Conservation (phyloP, 2,888 invertebrate species). For the Noctua pronuba region DNA sequence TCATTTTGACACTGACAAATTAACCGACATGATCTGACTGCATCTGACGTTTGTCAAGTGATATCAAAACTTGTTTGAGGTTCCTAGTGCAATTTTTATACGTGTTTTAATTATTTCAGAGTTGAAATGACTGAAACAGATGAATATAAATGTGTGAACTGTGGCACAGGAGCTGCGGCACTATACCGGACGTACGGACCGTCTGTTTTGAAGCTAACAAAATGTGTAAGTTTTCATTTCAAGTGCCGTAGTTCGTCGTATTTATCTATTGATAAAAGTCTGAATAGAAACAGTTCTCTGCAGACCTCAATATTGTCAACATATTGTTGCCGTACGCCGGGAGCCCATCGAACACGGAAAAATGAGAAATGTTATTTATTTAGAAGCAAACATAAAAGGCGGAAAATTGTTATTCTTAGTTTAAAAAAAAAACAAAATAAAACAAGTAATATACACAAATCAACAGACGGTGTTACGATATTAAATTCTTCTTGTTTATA, state of each 20-base stretch:
- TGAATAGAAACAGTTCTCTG: background rate
- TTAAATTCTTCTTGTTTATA: background rate
- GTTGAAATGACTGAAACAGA: slow-evolving; percentile 68
- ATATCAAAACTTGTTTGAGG: background rate
- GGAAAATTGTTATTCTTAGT: background rate
- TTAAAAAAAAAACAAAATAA: background rate
- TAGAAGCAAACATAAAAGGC: background rate
- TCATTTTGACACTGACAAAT: background rate
- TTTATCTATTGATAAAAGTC: background rate
- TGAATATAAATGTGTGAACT: slow-evolving; percentile 92
- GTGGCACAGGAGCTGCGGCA: slow-evolving; percentile 91
- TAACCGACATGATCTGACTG: background rate
- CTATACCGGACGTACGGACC: slow-evolving; percentile 93
- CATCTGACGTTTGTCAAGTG: slow-evolving; percentile 21
- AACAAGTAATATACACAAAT: background rate
- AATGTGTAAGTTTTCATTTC: slow-evolving; percentile 92
- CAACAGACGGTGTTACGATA: background rate
- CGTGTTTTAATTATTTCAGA: slow-evolving; percentile 2
- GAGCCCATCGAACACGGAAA: background rate
- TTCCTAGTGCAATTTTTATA: background rate
- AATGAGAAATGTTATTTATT: background rate
- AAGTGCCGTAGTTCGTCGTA: background rate
- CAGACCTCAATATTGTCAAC: background rate
- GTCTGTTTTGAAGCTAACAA: slow-evolving; percentile 93
- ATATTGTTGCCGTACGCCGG: background rate